Evolutionary conservation across 2,888 invertebrate genomes (phyloP).

Genomic region (Dysmachus trigonus): DNA sequence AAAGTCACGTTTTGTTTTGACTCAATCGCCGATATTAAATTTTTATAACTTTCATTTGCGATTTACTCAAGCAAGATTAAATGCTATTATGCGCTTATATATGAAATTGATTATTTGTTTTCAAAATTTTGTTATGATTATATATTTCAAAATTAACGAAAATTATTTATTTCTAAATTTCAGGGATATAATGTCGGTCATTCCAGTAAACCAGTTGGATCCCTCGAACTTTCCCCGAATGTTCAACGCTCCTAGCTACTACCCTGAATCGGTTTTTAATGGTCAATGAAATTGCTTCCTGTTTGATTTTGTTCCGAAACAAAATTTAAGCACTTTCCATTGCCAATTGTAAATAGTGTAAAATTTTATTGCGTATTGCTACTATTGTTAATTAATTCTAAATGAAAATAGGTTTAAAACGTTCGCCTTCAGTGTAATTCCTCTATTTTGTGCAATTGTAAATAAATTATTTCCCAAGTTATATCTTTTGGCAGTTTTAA

Average conservation of each 20-base stretch:
- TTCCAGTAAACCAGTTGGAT: constrained; percentile 63
- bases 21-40: constrained; percentile 31
- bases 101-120: not conserved
- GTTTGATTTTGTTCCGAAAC: not conserved
- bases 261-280: constrained; percentile 63
- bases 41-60: not conserved
- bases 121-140: not conserved
- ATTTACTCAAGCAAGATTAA: not conserved
- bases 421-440: constrained; percentile 3
- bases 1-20: constrained; percentile 47
- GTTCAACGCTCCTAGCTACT: constrained; percentile 63
- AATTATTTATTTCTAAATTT: not conserved
- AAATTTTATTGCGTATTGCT: not conserved
- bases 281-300: constrained; percentile 56
- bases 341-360: constrained; percentile 14
- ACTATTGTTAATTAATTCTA: constrained; percentile 43
- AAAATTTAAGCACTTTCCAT: not conserved
- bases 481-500: not conserved
- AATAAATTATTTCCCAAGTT: constrained; percentile 29
- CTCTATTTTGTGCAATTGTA: constrained; percentile 44
- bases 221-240: constrained; percentile 62
- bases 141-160: not conserved
- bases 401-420: not conserved
- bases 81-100: not conserved
- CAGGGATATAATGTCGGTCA: constrained; percentile 62